A percentile compares a stretch with the other conserved stretches of the same genome.
These are phyloP conservation scores for Harpalus rufipes DNA, from an alignment of 2,888 invertebrate species.

Conservation along the genomic window DNA sequence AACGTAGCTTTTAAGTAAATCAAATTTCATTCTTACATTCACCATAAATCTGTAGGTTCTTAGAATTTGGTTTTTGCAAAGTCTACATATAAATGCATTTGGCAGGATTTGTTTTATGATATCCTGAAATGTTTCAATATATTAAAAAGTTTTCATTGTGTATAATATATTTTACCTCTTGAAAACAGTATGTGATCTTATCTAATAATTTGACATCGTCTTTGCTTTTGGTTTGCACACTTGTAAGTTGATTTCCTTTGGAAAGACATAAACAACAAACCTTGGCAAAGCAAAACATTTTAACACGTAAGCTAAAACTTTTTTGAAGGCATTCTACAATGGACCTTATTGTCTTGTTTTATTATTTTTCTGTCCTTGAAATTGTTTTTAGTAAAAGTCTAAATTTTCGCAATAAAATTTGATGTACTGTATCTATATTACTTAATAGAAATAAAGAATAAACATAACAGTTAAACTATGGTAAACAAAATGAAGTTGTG, in stretches of 20 bases:
- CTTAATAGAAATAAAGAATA: too few relatives aligned
- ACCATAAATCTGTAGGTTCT: neutral
- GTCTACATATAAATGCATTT: neutral
- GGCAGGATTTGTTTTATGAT: neutral
- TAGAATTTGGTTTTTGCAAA: neutral
- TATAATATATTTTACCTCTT: constrained; percentile 10
- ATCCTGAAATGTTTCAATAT: neutral
- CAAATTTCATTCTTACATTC: neutral
- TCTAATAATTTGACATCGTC: neutral
- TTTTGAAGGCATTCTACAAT: too few relatives aligned
- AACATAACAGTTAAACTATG: too few relatives aligned
- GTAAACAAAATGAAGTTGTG: neutral
- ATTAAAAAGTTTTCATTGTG: neutral
- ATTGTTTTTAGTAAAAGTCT: too few relatives aligned
- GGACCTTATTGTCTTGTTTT: too few relatives aligned
- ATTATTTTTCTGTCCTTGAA: too few relatives aligned
- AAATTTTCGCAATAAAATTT: too few relatives aligned
- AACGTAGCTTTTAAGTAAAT: neutral
- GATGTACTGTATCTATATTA: too few relatives aligned
- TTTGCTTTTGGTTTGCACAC: neutral
- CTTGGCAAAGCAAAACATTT: constrained; percentile 24
- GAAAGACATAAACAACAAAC: neutral
- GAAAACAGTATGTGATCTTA: constrained; percentile 1
- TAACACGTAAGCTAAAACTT: neutral
- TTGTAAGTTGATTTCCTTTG: neutral